These are phyloP conservation scores for Tauraco erythrolophus DNA, from an alignment of 2,113 vertebrate genomes.

Conservation along the genomic window DNA sequence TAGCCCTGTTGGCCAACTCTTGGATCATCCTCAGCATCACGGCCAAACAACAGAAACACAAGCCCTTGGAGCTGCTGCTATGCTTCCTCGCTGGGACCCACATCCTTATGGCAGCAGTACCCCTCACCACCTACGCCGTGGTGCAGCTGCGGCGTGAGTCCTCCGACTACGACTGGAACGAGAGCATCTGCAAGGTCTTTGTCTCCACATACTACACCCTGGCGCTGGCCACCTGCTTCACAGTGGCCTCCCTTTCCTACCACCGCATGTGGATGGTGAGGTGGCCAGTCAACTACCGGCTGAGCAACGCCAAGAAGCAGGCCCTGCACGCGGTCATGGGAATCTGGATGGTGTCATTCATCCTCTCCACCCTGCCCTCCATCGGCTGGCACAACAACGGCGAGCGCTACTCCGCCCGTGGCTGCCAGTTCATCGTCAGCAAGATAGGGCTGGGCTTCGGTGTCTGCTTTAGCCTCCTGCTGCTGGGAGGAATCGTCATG, in stretches of 20 bases:
- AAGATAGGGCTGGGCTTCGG: conserved; percentile 85
- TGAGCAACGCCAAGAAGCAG: conserved; percentile 86
- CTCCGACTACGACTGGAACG: conserved; percentile 83
- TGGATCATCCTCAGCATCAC: conserved; percentile 87
- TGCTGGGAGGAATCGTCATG: conserved; percentile 83
- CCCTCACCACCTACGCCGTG: conserved; percentile 82
- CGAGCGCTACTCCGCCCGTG: conserved; percentile 81
- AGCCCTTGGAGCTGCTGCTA: conserved; percentile 81
- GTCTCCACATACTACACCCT: conserved; percentile 85
- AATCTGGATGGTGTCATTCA: conserved; percentile 87
- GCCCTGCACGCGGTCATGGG: conserved; percentile 82
- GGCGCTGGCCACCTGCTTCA: conserved; percentile 84
- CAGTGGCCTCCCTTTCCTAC: conserved; percentile 83
- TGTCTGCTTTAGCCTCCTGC: conserved; percentile 82
- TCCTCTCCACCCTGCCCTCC: conserved; percentile 84
- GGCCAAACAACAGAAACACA: conserved; percentile 84
- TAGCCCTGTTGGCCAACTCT: conserved; percentile 82
- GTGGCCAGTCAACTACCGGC: conserved; percentile 85
- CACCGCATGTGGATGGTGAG: conserved; percentile 88
- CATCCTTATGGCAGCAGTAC: conserved; percentile 84
- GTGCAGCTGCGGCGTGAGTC: conserved; percentile 83
- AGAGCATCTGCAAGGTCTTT: conserved; percentile 86
- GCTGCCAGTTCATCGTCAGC: conserved; percentile 86
- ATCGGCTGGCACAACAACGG: conserved; percentile 87
- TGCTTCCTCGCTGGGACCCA: conserved; percentile 84